A percentile compares a stretch with the other conserved stretches of the same genome.
phyloP scores from a whole-genome alignment of 2,888 invertebrate species.

The Spodoptera exigua region DNA sequence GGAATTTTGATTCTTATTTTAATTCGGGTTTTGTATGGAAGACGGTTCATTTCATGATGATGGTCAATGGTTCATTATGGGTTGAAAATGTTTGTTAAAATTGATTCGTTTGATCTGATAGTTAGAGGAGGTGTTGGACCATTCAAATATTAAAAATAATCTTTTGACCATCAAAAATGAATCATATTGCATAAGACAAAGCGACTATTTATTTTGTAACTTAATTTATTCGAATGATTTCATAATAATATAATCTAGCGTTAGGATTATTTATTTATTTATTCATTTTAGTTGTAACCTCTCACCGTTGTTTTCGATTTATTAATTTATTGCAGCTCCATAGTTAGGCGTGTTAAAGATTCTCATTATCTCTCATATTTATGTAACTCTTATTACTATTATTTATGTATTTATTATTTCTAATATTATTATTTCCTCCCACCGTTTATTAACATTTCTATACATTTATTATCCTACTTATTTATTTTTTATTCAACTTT shows the following conservation, averaged over 20 bases:
- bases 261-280: conserved; percentile 66
- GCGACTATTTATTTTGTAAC: conserved; percentile 14
- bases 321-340: conserved; percentile 69
- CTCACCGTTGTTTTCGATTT: conserved; percentile 59
- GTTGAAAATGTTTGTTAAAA: too few relatives aligned
- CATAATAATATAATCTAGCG: conserved; percentile 50
- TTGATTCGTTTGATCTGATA: too few relatives aligned
- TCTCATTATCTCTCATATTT: conserved; percentile 20
- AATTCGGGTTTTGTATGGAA: not conserved
- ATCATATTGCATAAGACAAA: too few relatives aligned
- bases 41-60: too few relatives aligned
- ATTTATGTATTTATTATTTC: conserved; percentile 1
- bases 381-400: conserved; percentile 8
- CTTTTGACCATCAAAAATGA: too few relatives aligned
- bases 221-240: conserved; percentile 46
- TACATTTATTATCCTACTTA: conserved; percentile 19
- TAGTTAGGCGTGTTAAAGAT: conserved; percentile 68
- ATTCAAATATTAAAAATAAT: too few relatives aligned
- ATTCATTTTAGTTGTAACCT: conserved; percentile 26
- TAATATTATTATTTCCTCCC: conserved; percentile 27
- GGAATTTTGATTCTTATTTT: conserved; percentile 1
- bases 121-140: too few relatives aligned
- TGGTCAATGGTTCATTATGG: too few relatives aligned
- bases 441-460: conserved; percentile 26
- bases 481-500: conserved; percentile 3